phyloP scores from a whole-genome alignment of 2,888 invertebrate species.

The Eugnorisma glareosa region DNA sequence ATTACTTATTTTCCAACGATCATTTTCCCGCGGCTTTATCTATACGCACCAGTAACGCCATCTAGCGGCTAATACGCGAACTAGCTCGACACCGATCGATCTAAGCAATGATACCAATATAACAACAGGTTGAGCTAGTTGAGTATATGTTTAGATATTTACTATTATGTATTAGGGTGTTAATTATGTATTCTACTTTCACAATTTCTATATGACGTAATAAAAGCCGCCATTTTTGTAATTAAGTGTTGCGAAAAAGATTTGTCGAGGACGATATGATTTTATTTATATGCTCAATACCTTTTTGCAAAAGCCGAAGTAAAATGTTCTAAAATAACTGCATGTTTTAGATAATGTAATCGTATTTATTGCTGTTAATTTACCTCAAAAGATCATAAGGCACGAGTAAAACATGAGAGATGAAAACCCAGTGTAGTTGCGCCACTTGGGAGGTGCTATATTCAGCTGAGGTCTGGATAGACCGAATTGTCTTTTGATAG shows the following conservation, averaged over 20 bases:
- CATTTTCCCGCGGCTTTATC: conserved; percentile 19
- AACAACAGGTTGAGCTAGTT: conserved; percentile 64
- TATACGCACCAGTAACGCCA: conserved; percentile 46
- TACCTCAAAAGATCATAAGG: not conserved
- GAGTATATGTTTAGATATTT: not conserved
- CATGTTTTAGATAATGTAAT: not conserved
- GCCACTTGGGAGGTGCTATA: not conserved
- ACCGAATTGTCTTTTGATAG: not conserved
- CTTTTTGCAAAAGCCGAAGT: not conserved
- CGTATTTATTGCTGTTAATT: not conserved
- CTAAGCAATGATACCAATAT: conserved; percentile 25
- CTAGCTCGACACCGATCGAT: conserved; percentile 21
- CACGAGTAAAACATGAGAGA: not conserved
- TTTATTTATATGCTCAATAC: not conserved
- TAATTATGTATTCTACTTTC: conserved; percentile 44
- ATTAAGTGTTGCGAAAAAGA: not conserved
- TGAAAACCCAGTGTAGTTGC: not conserved
- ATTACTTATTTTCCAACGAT: not conserved
- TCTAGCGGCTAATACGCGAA: conserved; percentile 50
- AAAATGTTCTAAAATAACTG: not conserved
- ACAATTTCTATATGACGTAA: conserved; percentile 25
- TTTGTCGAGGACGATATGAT: not conserved
- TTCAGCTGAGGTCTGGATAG: not conserved
- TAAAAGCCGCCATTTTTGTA: not conserved
- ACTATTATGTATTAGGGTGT: conserved; percentile 7